These are phyloP conservation scores for Drosophila oshimai DNA, from an alignment of 1,140 invertebrate genomes.

Conservation along the genomic window DNA sequence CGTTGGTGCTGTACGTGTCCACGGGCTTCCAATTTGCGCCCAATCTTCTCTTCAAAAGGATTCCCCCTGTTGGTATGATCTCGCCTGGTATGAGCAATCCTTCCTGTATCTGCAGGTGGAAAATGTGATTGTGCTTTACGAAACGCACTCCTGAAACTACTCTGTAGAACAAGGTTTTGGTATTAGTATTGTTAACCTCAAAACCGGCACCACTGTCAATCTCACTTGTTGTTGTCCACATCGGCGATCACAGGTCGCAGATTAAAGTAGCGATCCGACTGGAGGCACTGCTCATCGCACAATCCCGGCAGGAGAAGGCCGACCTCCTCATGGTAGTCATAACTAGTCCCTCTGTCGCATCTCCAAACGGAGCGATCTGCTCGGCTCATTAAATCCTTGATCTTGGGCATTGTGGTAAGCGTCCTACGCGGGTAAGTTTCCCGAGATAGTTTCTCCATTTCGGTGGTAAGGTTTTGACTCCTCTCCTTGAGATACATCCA, in stretches of 20 bases:
- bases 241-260: slow-evolving; percentile 87
- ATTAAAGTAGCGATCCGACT: slow-evolving; percentile 91
- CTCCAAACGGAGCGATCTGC: slow-evolving; percentile 88
- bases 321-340: slow-evolving; percentile 88
- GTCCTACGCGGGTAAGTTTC: slow-evolving; percentile 86
- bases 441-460: slow-evolving; percentile 86
- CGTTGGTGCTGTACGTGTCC: slow-evolving; percentile 85
- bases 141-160: slow-evolving; percentile 91
- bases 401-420: slow-evolving; percentile 85
- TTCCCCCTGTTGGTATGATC: slow-evolving; percentile 85
- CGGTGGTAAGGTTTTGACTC: slow-evolving; percentile 87
- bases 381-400: slow-evolving; percentile 86
- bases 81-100: slow-evolving; percentile 87
- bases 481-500: slow-evolving; percentile 90
- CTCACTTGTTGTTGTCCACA: slow-evolving; percentile 88
- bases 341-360: slow-evolving; percentile 87
- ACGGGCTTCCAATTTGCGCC: slow-evolving; percentile 88
- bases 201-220: too few species aligned
- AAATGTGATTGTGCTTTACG: slow-evolving; percentile 88
- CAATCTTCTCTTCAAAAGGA: too few species aligned
- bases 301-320: slow-evolving; percentile 92
- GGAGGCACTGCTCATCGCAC: slow-evolving; percentile 89
- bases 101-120: slow-evolving; percentile 92
- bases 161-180: too few species aligned
- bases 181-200: too few species aligned